Percentiles rank a stretch among this genome's conserved stretches.
phyloP scores from a whole-genome alignment of 2,888 invertebrate species.

The Malthinus seriepunctatus region DNA sequence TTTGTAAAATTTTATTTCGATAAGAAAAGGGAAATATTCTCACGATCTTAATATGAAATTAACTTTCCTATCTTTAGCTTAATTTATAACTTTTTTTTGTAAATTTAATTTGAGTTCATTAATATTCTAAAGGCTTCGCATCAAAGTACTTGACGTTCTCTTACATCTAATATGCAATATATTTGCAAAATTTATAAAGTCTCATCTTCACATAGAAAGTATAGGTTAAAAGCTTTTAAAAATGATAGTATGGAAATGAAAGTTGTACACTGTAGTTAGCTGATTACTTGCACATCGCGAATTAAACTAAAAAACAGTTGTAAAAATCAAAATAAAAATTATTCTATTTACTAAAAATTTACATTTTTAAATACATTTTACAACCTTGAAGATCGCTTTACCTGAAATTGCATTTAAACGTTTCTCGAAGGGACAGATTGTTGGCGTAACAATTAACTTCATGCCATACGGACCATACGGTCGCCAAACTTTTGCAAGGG shows the following conservation, averaged over 20 bases:
- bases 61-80: conserved; percentile 5
- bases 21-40: not conserved
- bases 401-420: conserved; percentile 15
- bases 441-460: conserved; percentile 33
- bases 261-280: conserved; percentile 41
- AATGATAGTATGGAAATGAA: conserved; percentile 47
- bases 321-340: not conserved
- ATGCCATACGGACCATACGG: conserved; percentile 35
- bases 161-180: conserved; percentile 9
- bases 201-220: conserved; percentile 41
- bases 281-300: conserved; percentile 33
- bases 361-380: not conserved
- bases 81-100: conserved; percentile 10
- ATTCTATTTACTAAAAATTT: not conserved
- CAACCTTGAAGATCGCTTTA: not conserved
- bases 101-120: conserved; percentile 9
- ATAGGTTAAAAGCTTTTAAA: conserved; percentile 38
- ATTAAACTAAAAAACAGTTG: conserved; percentile 8
- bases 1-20: not conserved
- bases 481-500: conserved; percentile 28
- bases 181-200: conserved; percentile 31
- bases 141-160: conserved; percentile 6
- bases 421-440: conserved; percentile 31
- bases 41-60: conserved; percentile 8
- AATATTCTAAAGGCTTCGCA: conserved; percentile 12